phyloP scores from a whole-genome alignment of 2,113 vertebrate genomes.

The Rhombomys opimus region DNA sequence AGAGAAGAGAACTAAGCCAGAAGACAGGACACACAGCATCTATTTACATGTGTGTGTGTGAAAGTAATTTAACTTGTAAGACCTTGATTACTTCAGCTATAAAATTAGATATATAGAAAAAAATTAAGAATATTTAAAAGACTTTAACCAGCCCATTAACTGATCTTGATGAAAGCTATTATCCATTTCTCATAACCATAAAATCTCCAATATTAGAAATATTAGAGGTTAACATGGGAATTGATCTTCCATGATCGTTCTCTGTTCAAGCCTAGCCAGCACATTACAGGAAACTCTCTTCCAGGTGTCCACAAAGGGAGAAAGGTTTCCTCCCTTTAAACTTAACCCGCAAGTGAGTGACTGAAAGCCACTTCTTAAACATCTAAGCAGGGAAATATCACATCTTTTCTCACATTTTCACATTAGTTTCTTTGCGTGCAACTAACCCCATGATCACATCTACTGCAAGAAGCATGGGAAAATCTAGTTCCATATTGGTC shows the following conservation, averaged over 20 bases:
- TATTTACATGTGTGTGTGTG: background rate
- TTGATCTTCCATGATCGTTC: background rate
- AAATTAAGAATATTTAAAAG: background rate
- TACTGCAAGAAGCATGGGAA: background rate
- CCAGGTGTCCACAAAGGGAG: no score
- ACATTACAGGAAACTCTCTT: background rate
- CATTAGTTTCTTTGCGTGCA: background rate
- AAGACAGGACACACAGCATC: background rate
- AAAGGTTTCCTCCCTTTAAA: background rate
- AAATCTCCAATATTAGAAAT: background rate
- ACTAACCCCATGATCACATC: background rate
- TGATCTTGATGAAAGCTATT: background rate
- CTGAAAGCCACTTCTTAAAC: background rate
- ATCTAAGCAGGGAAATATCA: background rate
- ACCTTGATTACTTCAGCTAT: background rate
- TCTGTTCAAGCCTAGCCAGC: background rate
- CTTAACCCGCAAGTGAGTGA: background rate
- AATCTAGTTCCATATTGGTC: background rate
- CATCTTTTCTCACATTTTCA: background rate
- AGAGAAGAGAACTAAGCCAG: background rate
- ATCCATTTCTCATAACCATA: background rate
- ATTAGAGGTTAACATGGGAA: background rate
- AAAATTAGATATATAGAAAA: conserved; percentile 20
- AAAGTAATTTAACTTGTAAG: background rate
- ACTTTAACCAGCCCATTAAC: background rate